These are phyloP conservation scores for Acanthococcus lagerstroemiae DNA, from an alignment of 2,888 invertebrate species.

Conservation along the genomic window DNA sequence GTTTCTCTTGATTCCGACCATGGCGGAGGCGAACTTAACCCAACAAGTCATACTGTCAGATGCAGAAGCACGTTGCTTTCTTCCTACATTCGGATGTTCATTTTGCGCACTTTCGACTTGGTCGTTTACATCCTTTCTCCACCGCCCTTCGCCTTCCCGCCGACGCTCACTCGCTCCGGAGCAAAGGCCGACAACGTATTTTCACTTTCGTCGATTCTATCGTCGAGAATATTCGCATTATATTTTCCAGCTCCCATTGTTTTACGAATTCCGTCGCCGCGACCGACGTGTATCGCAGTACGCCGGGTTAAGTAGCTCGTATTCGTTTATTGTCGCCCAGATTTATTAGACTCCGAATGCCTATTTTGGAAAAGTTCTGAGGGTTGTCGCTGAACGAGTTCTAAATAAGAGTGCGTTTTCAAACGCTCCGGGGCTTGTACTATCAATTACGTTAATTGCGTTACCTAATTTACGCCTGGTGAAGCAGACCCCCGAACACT, in stretches of 20 bases:
- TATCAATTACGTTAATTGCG: no score
- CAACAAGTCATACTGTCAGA: slow-evolving; percentile 31
- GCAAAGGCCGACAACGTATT: not conserved
- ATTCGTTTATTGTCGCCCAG: not conserved
- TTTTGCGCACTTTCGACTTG: slow-evolving; percentile 17
- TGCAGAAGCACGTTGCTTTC: slow-evolving; percentile 7
- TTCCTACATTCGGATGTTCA: slow-evolving; percentile 18
- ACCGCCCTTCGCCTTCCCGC: no score
- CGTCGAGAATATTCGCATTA: not conserved
- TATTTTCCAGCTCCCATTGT: not conserved
- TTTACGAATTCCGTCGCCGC: not conserved
- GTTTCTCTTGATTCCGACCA: no score
- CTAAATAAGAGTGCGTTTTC: no score
- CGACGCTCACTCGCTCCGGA: no score
- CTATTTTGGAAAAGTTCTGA: not conserved
- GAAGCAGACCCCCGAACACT: no score
- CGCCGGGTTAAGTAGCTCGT: not conserved
- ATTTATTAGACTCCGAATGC: not conserved
- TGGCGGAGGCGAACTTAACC: slow-evolving; percentile 6
- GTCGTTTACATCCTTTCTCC: no score
- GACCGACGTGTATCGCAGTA: not conserved
- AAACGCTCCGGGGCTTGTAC: no score
- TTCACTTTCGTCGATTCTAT: not conserved
- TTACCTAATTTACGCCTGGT: no score
- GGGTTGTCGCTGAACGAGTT: no score